Percentiles rank a stretch among this genome's conserved stretches.
Conservation (phyloP, 2,113 vertebrate species). For the Alouatta palliata region DNA sequence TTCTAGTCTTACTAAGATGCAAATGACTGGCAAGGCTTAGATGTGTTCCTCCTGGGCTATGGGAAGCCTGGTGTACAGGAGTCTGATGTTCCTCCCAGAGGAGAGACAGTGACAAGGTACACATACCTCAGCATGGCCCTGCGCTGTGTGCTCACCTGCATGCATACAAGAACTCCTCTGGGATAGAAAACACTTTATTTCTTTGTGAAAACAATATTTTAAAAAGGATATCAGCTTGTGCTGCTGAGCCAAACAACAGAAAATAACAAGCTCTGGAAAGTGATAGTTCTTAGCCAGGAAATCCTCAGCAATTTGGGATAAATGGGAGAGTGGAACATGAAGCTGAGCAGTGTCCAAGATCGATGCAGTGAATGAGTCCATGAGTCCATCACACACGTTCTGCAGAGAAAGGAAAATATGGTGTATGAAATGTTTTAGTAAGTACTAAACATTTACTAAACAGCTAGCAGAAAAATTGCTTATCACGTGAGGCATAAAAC, state of each 20-base stretch:
- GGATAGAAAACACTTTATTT: background rate
- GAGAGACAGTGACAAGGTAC: background rate
- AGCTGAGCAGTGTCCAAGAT: background rate
- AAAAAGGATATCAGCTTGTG: background rate
- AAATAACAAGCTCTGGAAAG: background rate
- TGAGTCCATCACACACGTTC: background rate
- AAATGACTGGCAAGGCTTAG: background rate
- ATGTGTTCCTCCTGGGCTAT: background rate
- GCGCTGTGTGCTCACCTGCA: background rate
- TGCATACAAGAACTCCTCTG: background rate
- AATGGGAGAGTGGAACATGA: background rate
- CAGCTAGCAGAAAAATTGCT: background rate
- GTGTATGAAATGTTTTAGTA: background rate
- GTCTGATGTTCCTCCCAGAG: background rate
- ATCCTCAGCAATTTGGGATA: background rate
- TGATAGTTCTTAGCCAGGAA: background rate
- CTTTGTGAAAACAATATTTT: conserved; percentile 17
- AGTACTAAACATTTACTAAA: background rate
- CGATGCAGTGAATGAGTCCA: background rate
- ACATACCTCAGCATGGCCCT: accelerated
- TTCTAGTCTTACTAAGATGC: background rate
- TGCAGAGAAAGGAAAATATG: background rate
- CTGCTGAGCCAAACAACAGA: background rate
- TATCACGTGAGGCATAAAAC: background rate
- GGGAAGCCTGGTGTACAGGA: background rate